These are phyloP conservation scores for Meteorus colon DNA, from an alignment of 2,888 invertebrate species.

Conservation along the genomic window DNA sequence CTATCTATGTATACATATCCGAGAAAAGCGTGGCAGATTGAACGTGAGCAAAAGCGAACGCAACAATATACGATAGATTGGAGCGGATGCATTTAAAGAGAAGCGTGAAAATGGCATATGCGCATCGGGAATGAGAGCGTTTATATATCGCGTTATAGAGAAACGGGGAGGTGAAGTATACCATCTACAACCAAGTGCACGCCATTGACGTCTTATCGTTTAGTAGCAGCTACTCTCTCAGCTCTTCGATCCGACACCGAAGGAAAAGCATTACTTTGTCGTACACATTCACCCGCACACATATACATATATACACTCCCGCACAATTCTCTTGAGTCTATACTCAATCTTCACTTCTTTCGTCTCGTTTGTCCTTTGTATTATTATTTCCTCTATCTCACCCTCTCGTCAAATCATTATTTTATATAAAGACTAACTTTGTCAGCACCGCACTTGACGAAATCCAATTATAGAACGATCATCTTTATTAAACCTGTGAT, in stretches of 20 bases:
- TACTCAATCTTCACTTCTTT: background rate
- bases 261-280: background rate
- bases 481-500: constrained; percentile 25
- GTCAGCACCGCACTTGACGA: constrained; percentile 19
- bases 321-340: background rate
- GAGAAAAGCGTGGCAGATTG: background rate
- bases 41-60: background rate
- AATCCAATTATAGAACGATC: constrained; percentile 41
- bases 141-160: constrained; percentile 32
- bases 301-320: background rate
- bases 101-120: constrained; percentile 26
- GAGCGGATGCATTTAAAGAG: constrained; percentile 27
- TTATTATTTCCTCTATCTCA: constrained; percentile 4
- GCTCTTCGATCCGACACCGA: constrained; percentile 20
- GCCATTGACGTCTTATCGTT: constrained; percentile 39
- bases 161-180: background rate
- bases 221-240: constrained; percentile 31
- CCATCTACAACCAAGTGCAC: background rate
- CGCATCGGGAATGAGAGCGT: constrained; percentile 35
- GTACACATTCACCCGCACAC: background rate
- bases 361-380: too few relatives aligned
- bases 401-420: background rate
- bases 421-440: background rate
- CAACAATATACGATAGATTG: background rate
- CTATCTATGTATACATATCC: background rate